Evolutionary conservation across 2,113 vertebrate genomes (phyloP).

Genomic region (Chloropsis hardwickii): DNA sequence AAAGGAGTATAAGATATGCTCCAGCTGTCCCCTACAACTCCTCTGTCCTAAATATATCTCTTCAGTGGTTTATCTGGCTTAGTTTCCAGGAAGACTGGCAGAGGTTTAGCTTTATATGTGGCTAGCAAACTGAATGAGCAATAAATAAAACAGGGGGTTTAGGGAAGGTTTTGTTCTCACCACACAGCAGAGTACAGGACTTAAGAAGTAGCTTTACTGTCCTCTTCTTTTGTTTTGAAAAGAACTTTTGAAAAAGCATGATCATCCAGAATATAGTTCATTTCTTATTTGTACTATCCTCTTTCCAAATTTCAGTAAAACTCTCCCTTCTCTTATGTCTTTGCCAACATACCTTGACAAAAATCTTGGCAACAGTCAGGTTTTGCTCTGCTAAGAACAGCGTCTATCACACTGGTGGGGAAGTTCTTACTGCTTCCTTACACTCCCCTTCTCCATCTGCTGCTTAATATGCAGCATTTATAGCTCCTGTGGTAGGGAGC

Average conservation of each 20-base stretch:
- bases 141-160: neutral
- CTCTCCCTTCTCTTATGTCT: neutral
- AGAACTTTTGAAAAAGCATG: neutral
- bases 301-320: neutral
- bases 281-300: neutral
- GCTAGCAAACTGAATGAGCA: neutral
- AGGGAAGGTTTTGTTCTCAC: neutral
- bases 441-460: neutral
- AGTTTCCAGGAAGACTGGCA: conserved; percentile 44
- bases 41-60: conserved; percentile 27
- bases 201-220: neutral
- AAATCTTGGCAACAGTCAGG: neutral
- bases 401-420: neutral
- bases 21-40: conserved; percentile 27
- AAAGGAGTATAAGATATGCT: neutral
- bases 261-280: neutral
- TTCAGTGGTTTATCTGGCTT: neutral
- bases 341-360: neutral
- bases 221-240: neutral
- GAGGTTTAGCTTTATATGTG: neutral
- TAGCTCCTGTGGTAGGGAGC: neutral
- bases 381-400: neutral
- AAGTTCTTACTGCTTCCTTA: neutral
- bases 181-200: neutral
- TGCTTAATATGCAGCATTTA: neutral